Evolutionary conservation across 2,888 invertebrate species (phyloP).

Genomic region (Acleris cristana): DNA sequence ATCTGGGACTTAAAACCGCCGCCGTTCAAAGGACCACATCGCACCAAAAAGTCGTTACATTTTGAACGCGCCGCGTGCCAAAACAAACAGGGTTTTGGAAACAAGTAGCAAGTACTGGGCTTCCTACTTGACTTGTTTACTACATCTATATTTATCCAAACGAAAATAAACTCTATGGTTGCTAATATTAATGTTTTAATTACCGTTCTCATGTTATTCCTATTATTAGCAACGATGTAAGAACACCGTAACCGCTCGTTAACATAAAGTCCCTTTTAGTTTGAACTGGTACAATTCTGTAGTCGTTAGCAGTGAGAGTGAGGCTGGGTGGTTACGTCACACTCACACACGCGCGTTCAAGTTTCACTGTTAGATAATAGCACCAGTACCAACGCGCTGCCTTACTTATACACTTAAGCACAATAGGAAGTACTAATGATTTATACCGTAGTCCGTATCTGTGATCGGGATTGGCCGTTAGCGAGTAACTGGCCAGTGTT

Average conservation of each 20-base stretch:
- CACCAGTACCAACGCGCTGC: conserved; percentile 68
- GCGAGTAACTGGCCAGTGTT: conserved; percentile 7
- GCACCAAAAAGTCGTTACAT: conserved; percentile 44
- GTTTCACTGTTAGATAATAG: conserved; percentile 82
- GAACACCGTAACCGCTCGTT: too few species aligned
- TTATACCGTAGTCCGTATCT: conserved; percentile 39
- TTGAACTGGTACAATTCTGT: conserved; percentile 40
- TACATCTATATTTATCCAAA: conserved; percentile 53
- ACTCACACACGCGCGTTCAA: conserved; percentile 72
- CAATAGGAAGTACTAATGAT: conserved; percentile 70
- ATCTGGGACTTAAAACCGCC: conserved; percentile 41
- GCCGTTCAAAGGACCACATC: conserved; percentile 58
- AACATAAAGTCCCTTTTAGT: too few species aligned
- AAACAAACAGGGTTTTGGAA: conserved; percentile 37
- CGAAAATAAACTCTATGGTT: too few species aligned
- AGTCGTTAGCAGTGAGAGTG: conserved; percentile 73
- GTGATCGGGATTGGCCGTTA: conserved; percentile 40
- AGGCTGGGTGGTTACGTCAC: conserved; percentile 70
- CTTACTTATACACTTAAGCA: conserved; percentile 80
- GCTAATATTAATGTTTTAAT: too few species aligned
- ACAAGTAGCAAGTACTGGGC: conserved; percentile 57
- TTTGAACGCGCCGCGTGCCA: conserved; percentile 36
- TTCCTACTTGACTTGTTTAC: conserved; percentile 66
- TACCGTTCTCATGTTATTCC: too few species aligned
- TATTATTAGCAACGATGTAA: too few species aligned